Evolutionary conservation across 2,113 vertebrate genomes (phyloP), one percentile per base, ranked within the genome.

Genomic region (Podarcis raffonei): DNA sequence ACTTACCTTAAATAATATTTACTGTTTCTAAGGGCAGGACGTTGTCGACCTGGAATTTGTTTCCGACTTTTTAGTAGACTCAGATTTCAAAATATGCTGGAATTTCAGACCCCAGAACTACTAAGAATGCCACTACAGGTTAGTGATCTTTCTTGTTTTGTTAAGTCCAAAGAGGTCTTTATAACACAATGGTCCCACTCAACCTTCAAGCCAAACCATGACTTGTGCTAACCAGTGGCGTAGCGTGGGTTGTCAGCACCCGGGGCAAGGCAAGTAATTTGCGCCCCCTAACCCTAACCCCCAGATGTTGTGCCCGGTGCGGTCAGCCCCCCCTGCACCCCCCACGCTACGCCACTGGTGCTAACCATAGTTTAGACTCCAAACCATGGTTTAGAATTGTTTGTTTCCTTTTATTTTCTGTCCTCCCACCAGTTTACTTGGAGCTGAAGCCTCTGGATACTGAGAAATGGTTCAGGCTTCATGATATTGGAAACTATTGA

Each of bases 71-170:
- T 98, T 96, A 99, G 98, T 91, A 97, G 94, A 90, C 97, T 98
- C 39, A 94, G 98, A 37, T 99, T 98, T 96, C 96, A 97, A 90
- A 99, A 97, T 94, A 99, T 99, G 98, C 92, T 98, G 96, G 98
- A 99, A 92, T 99, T 98, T 94, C 98, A 98, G 95, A 97, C 98
- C 81, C 98, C 99, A 57, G 98, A 99, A 95, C 97, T 99, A 92
- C 95, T 98, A 85, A 97, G 98, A 87, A 98, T 99, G 98, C 98
- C 98, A 3, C 96, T 99, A 68, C 99, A 99, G 98, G 99, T 99
- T 92, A 1, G 53, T 37, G 18, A 25, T 65, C 59, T 3, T 91
- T 93, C 85, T 62, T 3, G 69, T 93, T 32, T 79, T 62, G 0
- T 11, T 80, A 59, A 12, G 81, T 85, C 0, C 1, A 42, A 88